These are phyloP conservation scores for Larimichthys polyactis DNA, from an alignment of 2,113 vertebrate species.

Conservation along the genomic window DNA sequence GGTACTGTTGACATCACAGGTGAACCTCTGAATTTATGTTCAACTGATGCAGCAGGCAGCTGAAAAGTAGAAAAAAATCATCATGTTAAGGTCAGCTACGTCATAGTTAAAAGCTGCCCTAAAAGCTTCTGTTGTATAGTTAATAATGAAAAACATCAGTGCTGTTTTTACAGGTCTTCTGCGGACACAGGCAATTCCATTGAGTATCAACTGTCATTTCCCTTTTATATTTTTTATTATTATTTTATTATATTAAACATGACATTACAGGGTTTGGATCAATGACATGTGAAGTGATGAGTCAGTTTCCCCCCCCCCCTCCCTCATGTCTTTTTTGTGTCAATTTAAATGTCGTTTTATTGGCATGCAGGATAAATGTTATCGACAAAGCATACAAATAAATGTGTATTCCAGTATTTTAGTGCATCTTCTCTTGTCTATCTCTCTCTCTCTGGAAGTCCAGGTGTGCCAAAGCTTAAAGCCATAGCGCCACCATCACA, in stretches of 20 bases:
- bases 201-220: background rate
- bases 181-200: background rate
- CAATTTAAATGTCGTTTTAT: slow-evolving; percentile 17
- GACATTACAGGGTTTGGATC: slow-evolving; percentile 11
- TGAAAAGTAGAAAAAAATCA: no score
- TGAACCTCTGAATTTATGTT: no score
- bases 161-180: background rate
- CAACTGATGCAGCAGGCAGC: no score
- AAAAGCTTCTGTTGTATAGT: no score
- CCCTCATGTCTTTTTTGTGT: background rate
- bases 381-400: slow-evolving; percentile 4
- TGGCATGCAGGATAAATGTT: slow-evolving; percentile 7
- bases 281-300: slow-evolving; percentile 37
- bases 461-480: slow-evolving; percentile 46
- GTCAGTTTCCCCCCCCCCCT: background rate
- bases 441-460: background rate
- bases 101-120: no score
- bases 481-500: slow-evolving; percentile 5
- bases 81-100: no score
- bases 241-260: no score
- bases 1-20: no score
- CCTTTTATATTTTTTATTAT: slow-evolving; percentile 1
- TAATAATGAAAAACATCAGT: no score
- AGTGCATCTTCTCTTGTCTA: background rate
- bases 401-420: background rate